Evolutionary conservation across 2,797 vertebrate genomes (phyloP), one percentile per base, ranked within the genome.

Genomic region (Chlorospingus semifuscus): DNA sequence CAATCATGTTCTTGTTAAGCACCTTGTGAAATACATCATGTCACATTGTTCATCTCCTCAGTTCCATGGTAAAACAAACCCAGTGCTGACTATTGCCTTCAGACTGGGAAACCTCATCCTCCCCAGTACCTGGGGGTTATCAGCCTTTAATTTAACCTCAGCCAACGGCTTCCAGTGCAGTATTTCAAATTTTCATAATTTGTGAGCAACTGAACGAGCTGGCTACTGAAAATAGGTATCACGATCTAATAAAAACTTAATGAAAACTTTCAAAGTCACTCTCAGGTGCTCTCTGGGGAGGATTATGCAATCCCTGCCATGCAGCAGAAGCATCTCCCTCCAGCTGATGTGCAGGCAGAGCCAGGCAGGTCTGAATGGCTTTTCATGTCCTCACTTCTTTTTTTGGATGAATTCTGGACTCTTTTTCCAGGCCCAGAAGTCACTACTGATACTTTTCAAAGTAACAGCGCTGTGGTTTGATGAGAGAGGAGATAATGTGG

Each of bases 1-100:
- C 89, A 93, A 97, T 96, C 96, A 94, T 76, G 87, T 81, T 95
- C 94, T 94, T 96, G 95, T 97, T 97, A 96, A 93, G 72, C 77
- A 70, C 49, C 63, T 92, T 95, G 89, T 91, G 72, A 95, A 95
- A 93, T 78, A 47, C 63, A 83, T 90, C 83, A 47, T 44, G 87
- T 37, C 89, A 77, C 57, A 37, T 14, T 18, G 81, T 49, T 96
- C 46, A 6, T 87, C 76, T 55, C 74, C 49, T 90, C 84, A 15
- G 59, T 46, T 95, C 55, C 37, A 3, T 36, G 87, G 69, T 3
- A 6, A 95, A 66, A 75, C 3, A 11, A 95, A 81, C 20, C 77
- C 88, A 81, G 39, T 9, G 52, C 32, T 86, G 78, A 27, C 83
- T 77, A 15, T 21, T 19, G 41, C 41, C 41, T 68, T 88, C 84